Base-by-base conservation (phyloP, 2,797 vertebrate species). In the Acanthopagrus latus region DNA sequence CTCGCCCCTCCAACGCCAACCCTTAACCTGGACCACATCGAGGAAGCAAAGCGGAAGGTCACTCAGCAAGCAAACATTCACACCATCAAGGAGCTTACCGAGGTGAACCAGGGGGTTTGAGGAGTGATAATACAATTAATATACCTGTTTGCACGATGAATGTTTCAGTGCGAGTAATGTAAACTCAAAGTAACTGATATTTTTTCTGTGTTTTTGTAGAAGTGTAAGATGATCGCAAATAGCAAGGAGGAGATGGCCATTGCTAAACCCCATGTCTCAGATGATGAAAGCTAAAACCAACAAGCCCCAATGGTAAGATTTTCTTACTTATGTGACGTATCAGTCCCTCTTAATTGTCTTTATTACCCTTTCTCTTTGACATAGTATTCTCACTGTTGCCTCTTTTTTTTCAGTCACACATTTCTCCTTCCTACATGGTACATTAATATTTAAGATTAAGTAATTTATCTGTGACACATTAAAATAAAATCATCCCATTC, bases 181-280 rank as follows among this genome's bases (percentile, higher is more conserved):
- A 27, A 23, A 55, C 25, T 20, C 2, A 33, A 64, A 71, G 3
- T 59, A 67, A 59, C 16, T 21, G 1, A 66, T 59, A 5, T 52
- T 12, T 64, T 78, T 8, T 73, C 4, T 86, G 1, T 68, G 11
- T 64, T 75, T 86, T 90, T 95, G 81, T 82, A 99, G 98, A 99
- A 99, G 94, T 99, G 98, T 91, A 99, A 99, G 95, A 97, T 99
- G 95, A 99, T 99, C 81, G 97, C 98, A 84, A 98, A 98, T 90
- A 99, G 98, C 92, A 99, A 97, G 89, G 97, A 99, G 92, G 98
- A 99, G 91, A 98, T 98, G 93, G 97, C 93, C 73, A 88, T 94
- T n/a, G 95, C 95, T 58, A 97, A 97, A 82, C 97, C 97, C 76
- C 97, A 99, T 18, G 95, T 98, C 86, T 98, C 98, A 70, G 97